Conservation (phyloP, 2,888 invertebrate genomes). For the Thymelicus lineola region DNA sequence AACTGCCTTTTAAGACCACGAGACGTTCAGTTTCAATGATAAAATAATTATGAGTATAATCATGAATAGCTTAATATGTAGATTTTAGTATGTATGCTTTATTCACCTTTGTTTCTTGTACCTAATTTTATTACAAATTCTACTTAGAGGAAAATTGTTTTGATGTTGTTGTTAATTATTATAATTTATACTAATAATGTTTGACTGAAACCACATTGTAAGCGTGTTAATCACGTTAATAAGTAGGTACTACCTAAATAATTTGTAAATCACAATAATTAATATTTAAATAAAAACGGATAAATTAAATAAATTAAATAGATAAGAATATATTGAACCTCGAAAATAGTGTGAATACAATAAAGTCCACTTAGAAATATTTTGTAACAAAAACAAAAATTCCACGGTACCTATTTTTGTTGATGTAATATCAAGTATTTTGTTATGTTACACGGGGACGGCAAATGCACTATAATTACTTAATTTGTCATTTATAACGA, state of each 20-base stretch:
- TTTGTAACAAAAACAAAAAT: slow-evolving; percentile 13
- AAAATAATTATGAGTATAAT: not conserved
- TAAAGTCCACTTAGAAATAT: slow-evolving; percentile 18
- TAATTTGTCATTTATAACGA: too few relatives aligned
- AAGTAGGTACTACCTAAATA: slow-evolving; percentile 3
- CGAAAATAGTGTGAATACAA: slow-evolving; percentile 1
- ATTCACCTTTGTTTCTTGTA: not conserved
- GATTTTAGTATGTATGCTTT: not conserved
- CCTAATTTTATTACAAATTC: too few relatives aligned
- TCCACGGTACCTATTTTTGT: not conserved
- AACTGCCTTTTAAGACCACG: not conserved
- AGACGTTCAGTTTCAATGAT: not conserved
- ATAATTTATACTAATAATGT: not conserved
- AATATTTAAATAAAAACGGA: slow-evolving; percentile 10
- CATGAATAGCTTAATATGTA: slow-evolving; percentile 3
- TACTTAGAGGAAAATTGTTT: too few relatives aligned
- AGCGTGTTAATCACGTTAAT: slow-evolving; percentile 10
- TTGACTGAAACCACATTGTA: slow-evolving; percentile 14
- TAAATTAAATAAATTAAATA: slow-evolving; percentile 14
- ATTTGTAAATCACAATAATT: slow-evolving; percentile 13
- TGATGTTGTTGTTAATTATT: not conserved
- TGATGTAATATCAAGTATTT: not conserved
- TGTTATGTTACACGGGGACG: not conserved
- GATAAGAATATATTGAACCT: slow-evolving; percentile 3
- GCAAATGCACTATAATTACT: not conserved